Evolutionary conservation across 2,797 vertebrate species (phyloP).

Genomic region (Myioborus miniatus): DNA sequence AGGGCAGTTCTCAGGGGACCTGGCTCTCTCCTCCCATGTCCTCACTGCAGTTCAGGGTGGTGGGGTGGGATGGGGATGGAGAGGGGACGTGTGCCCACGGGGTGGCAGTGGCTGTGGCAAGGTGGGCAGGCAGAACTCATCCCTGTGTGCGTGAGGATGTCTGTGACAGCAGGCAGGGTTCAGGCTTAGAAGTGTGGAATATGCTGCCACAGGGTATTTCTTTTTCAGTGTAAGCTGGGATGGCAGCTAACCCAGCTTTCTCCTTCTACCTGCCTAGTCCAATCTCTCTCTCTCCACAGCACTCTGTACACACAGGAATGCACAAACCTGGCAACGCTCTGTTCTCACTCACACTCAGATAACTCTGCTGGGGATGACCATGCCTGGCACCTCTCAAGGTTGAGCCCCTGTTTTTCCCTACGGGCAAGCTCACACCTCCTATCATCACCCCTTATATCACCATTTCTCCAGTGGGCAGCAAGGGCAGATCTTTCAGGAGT

Average conservation of each 20-base stretch:
- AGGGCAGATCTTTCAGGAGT: neutral
- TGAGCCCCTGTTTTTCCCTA: neutral
- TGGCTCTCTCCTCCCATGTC: neutral
- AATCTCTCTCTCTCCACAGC: neutral
- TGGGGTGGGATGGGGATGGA: neutral
- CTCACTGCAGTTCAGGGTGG: neutral
- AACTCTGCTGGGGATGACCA: neutral
- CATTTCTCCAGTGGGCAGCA: neutral
- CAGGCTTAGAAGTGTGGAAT: conserved; percentile 49
- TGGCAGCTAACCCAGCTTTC: conserved; percentile 74
- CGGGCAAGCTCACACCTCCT: neutral
- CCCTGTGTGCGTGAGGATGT: fast-evolving
- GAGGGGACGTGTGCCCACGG: fast-evolving
- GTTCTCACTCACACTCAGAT: neutral
- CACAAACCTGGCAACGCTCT: neutral
- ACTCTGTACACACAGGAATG: neutral
- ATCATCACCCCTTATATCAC: neutral
- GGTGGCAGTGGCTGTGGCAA: neutral
- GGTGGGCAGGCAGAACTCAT: neutral
- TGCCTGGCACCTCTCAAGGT: neutral
- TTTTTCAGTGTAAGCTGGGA: conserved; percentile 22
- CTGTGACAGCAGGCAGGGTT: neutral
- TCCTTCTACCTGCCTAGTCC: conserved; percentile 72
- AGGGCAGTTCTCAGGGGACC: conserved; percentile 44
- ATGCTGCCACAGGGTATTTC: conserved; percentile 57